These are phyloP conservation scores for Dendrolimus punctatus DNA, from an alignment of 1,140 invertebrate genomes.

Conservation along the genomic window DNA sequence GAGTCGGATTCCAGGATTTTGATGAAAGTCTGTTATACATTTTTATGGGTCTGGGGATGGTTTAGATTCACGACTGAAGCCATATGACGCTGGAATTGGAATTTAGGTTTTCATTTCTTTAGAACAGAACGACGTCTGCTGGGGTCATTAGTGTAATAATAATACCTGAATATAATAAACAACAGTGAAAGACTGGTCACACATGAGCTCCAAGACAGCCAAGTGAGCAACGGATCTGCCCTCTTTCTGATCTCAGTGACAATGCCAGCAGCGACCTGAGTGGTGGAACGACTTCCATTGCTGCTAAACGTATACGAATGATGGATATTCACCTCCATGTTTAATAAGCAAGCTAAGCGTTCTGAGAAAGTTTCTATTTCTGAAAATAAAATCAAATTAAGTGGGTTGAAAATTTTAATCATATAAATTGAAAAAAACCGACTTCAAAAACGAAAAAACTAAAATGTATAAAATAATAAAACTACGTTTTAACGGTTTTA, in stretches of 20 bases:
- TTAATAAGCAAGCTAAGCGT: slow-evolving; percentile 77
- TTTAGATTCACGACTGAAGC: no score
- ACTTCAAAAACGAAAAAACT: no score
- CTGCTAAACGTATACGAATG: slow-evolving; percentile 78
- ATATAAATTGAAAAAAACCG: no score
- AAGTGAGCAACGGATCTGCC: slow-evolving; percentile 70
- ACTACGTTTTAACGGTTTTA: no score
- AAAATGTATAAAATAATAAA: no score
- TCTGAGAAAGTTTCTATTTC: slow-evolving; percentile 74
- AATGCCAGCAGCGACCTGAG: slow-evolving; percentile 72
- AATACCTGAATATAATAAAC: slow-evolving; percentile 75
- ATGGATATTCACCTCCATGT: slow-evolving; percentile 77
- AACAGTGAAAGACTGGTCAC: slow-evolving; percentile 75
- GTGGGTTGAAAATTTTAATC: no score
- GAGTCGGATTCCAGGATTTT: no score
- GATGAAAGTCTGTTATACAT: no score
- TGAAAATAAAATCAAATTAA: slow-evolving; percentile 47
- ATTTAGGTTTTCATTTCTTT: background rate
- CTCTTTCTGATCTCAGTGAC: slow-evolving; percentile 75
- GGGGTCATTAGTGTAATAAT: background rate
- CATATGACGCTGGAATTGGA: no score
- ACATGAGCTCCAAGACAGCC: slow-evolving; percentile 77
- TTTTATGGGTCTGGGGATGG: no score
- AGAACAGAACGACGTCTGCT: background rate
- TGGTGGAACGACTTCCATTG: slow-evolving; percentile 53